Percentiles rank a stretch among this genome's conserved stretches.
Evolutionary conservation across 2,113 vertebrate species (phyloP).

Genomic region (Macaca mulatta): DNA sequence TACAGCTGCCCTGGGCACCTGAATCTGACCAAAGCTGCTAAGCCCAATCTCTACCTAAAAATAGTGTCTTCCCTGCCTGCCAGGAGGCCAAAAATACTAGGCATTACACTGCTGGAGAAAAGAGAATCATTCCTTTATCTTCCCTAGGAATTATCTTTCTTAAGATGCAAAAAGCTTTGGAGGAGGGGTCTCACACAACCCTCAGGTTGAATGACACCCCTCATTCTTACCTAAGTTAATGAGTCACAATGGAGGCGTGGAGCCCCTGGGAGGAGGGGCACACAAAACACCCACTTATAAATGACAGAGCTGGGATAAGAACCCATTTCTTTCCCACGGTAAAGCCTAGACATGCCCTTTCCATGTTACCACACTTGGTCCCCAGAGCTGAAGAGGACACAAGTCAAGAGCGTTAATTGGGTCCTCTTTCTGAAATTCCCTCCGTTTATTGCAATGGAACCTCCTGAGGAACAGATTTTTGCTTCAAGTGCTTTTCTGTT

Average conservation of each 20-base stretch:
- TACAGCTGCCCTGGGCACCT: background rate
- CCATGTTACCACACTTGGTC: background rate
- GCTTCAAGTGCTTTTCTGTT: background rate
- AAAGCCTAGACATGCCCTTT: background rate
- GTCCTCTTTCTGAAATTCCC: background rate
- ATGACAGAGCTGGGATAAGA: background rate
- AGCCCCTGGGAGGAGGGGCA: background rate
- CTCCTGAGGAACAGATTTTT: conserved; percentile 15
- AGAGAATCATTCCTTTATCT: background rate
- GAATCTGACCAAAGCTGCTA: background rate
- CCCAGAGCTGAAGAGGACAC: background rate
- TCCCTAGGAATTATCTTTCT: background rate
- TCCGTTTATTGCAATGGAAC: background rate
- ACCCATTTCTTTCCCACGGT: background rate
- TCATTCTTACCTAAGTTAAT: background rate
- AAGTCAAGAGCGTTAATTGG: background rate
- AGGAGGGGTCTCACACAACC: background rate
- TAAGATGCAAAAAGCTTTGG: background rate
- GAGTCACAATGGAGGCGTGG: background rate
- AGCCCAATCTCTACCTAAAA: background rate
- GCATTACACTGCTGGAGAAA: background rate
- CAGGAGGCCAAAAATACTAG: background rate
- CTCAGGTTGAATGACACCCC: background rate
- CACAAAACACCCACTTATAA: background rate
- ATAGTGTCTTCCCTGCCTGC: background rate